Percentiles rank a stretch among this genome's conserved stretches.
phyloP scores from a whole-genome alignment of 1,140 invertebrate genomes.

The Pogonomyrmex barbatus region DNA sequence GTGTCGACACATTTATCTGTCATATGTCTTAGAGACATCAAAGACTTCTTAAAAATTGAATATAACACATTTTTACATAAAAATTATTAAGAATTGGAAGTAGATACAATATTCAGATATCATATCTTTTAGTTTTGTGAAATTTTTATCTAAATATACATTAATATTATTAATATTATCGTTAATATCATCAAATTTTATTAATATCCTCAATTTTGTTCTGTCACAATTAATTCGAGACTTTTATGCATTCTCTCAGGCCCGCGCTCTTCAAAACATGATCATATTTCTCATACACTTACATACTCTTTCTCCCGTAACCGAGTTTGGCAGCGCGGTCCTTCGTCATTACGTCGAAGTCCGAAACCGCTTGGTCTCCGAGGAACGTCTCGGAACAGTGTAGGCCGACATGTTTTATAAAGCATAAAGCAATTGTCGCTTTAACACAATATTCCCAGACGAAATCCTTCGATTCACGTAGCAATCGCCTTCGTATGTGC shows the following conservation, averaged over 20 bases:
- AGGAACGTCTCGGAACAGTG: conserved; percentile 57
- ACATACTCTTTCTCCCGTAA: conserved; percentile 60
- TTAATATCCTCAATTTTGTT: not conserved
- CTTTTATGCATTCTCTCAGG: not conserved
- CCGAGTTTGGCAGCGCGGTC: conserved; percentile 70
- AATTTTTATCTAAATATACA: not conserved
- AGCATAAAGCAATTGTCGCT: not conserved
- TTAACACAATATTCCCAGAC: conserved; percentile 50
- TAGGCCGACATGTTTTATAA: not conserved
- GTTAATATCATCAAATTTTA: no score
- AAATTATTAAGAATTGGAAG: conserved; percentile 9
- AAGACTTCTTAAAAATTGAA: not conserved
- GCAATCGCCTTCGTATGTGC: conserved; percentile 15
- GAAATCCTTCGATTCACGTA: conserved; percentile 28
- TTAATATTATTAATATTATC: conserved; percentile 13
- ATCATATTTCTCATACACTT: not conserved
- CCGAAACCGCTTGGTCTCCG: conserved; percentile 70
- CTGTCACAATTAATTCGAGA: conserved; percentile 18
- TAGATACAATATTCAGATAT: conserved; percentile 1
- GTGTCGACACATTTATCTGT: not conserved
- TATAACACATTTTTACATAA: not conserved
- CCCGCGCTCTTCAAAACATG: not conserved
- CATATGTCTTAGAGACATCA: not conserved
- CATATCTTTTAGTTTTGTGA: not conserved
- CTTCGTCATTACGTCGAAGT: conserved; percentile 66